Base-by-base conservation (phyloP, 2,888 invertebrate genomes). In the Leptopterna dolabrata region DNA sequence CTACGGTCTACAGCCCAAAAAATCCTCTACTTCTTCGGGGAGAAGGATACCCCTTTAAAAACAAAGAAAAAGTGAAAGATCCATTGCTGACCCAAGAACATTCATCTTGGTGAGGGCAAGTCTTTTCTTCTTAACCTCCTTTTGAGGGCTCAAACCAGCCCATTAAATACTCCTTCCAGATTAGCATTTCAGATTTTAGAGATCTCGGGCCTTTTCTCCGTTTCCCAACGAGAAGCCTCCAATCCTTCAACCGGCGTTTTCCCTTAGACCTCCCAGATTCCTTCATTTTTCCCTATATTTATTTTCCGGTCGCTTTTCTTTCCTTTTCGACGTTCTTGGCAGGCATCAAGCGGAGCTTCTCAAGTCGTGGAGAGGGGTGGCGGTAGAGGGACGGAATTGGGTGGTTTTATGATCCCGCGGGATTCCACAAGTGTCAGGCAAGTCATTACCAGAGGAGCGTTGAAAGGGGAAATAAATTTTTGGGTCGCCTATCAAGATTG, bases 151-250 rank as follows among this genome's bases (percentile, higher is more conserved):
- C 81, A 81, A 51, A 81, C 51, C 81, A 29, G 55, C 55, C 81
- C 81, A 51, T 55, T 81, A 55, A 81, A 78, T 36, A 27, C 55
- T 55, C 30, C 19, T n/a, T 51, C 27, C 9, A 81, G 81, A 81
- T 81, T 81, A 81, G 81, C 81, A 81, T 81, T 81, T 81, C 81
- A 81, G 81, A 81, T 81, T 81, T 55, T 81, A 30, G 81, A 81
- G 51, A 81, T 81, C 81, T 81, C 51, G 16, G 81, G 27, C 45
- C 45, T 45, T 43, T 45, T 43, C 45, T 78, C 27, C 14, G n/a
- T 73, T 41, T 45, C 78, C 45, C 78, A 43, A 27, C 41, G n/a
- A 45, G 78, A 43, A 16, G 47, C 47, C 19, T 16, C 16, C 78
- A 45, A 78, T 45, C 81, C 55, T 81, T 81, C 81, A 41, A 41